Percentiles rank a stretch among this genome's conserved stretches.
These are phyloP conservation scores for Melanaphis sacchari DNA, from an alignment of 1,140 invertebrate genomes.

Conservation along the genomic window DNA sequence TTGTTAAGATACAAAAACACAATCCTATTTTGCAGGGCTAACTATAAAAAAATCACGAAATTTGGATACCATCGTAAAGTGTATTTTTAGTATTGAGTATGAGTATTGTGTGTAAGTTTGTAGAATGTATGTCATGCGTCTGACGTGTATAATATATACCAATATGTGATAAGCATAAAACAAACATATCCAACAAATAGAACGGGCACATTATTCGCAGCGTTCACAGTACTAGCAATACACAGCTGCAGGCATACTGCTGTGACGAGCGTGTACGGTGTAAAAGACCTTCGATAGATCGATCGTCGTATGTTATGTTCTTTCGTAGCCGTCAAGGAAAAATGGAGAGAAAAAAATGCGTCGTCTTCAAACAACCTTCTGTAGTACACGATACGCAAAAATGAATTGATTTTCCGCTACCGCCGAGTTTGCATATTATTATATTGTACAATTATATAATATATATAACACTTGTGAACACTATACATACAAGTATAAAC, in stretches of 20 bases:
- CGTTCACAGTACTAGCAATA: not conserved
- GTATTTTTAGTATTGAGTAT: not conserved
- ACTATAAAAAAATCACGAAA: not conserved
- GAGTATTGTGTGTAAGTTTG: not conserved
- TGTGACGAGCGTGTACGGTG: not conserved
- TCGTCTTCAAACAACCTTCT: not conserved
- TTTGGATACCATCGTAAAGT: not conserved
- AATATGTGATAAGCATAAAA: not conserved
- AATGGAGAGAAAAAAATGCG: not conserved
- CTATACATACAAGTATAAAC: not conserved
- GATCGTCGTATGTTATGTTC: not conserved
- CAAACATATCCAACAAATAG: not conserved
- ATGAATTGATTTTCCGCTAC: not conserved
- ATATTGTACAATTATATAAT: not conserved
- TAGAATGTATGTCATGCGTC: not conserved
- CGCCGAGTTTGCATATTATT: not conserved
- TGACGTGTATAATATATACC: not conserved
- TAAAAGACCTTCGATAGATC: constrained; percentile 4
- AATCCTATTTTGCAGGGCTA: too few relatives aligned
- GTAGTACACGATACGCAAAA: not conserved
- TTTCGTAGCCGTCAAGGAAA: not conserved
- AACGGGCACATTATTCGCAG: not conserved
- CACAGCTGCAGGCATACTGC: not conserved
- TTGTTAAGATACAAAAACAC: too few relatives aligned
- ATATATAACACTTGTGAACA: not conserved